These are phyloP conservation scores for Drosophila atripex DNA, from an alignment of 2,888 invertebrate genomes.

Conservation along the genomic window DNA sequence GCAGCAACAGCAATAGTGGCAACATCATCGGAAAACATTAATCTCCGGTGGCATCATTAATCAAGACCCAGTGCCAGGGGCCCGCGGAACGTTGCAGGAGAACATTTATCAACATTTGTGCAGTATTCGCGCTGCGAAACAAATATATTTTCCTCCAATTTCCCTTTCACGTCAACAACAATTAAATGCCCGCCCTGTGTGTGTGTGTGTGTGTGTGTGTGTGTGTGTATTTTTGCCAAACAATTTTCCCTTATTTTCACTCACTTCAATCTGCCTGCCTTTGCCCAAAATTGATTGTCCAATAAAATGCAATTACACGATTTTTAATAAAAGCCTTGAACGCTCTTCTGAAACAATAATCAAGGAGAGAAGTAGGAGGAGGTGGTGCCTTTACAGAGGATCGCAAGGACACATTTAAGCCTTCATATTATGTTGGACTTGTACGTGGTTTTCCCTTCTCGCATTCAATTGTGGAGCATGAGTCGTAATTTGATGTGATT, in stretches of 20 bases:
- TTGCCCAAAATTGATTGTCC: neutral
- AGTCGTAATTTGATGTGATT: too few species aligned
- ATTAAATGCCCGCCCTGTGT: constrained; percentile 18
- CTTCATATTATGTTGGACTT: too few species aligned
- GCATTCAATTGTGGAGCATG: too few species aligned
- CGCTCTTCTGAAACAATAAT: neutral
- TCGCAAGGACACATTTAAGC: too few species aligned
- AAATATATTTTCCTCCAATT: constrained; percentile 52
- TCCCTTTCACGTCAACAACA: constrained; percentile 17
- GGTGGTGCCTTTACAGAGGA: too few species aligned
- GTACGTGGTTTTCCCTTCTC: too few species aligned
- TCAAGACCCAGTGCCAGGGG: constrained; percentile 47
- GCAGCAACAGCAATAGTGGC: constrained; percentile 18
- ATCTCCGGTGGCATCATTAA: constrained; percentile 69
- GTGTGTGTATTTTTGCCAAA: constrained; percentile 8
- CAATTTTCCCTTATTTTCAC: neutral
- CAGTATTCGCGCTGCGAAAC: constrained; percentile 57
- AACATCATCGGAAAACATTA: constrained; percentile 54
- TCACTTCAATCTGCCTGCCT: constrained; percentile 32
- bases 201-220: too few species aligned
- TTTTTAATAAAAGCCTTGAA: constrained; percentile 4
- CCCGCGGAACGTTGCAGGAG: constrained; percentile 11
- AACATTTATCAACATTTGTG: constrained; percentile 72
- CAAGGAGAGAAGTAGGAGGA: too few species aligned
- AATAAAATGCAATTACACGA: constrained; percentile 7